A percentile compares a stretch with the other conserved stretches of the same genome.
Evolutionary conservation across 2,888 invertebrate genomes (phyloP).

Genomic region (Osmoderma eremita): DNA sequence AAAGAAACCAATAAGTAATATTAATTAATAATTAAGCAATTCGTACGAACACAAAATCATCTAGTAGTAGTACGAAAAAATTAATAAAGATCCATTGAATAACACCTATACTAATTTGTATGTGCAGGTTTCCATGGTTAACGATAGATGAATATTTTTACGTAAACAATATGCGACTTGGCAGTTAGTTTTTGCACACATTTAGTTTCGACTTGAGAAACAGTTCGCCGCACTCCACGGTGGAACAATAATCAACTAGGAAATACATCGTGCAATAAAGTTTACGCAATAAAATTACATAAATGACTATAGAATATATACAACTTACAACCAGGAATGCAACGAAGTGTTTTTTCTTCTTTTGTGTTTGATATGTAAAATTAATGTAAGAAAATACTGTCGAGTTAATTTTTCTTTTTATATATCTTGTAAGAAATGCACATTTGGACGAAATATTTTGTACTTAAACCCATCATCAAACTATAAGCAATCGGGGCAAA

Average conservation of each 20-base stretch:
- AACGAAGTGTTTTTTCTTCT: constrained; percentile 16
- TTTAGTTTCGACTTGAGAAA: constrained; percentile 20
- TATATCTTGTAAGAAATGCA: constrained; percentile 42
- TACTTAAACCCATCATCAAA: constrained; percentile 52
- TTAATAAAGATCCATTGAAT: constrained; percentile 34
- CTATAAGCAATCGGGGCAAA: constrained; percentile 56
- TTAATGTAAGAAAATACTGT: constrained; percentile 44
- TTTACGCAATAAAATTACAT: constrained; percentile 37
- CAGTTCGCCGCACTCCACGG: constrained; percentile 16
- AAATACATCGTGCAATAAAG: constrained; percentile 35
- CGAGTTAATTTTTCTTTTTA: constrained; percentile 32
- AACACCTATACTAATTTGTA: constrained; percentile 43
- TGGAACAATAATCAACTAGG: constrained; percentile 28
- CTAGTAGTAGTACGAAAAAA: constrained; percentile 23
- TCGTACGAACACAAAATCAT: constrained; percentile 30
- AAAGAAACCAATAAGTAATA: constrained; percentile 5
- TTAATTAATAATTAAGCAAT: constrained; percentile 25
- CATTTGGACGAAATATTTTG: constrained; percentile 44
- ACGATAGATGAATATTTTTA: constrained; percentile 49
- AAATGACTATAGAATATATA: constrained; percentile 41
- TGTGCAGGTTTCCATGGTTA: constrained; percentile 46
- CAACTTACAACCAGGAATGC: constrained; percentile 24
- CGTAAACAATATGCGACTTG: constrained; percentile 42
- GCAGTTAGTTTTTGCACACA: constrained; percentile 37
- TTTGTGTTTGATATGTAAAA: constrained; percentile 41